Evolutionary conservation across 37 sponge, comb jelly and placozoan genomes (phyloP).

Genomic region (Geodia barretti): DNA sequence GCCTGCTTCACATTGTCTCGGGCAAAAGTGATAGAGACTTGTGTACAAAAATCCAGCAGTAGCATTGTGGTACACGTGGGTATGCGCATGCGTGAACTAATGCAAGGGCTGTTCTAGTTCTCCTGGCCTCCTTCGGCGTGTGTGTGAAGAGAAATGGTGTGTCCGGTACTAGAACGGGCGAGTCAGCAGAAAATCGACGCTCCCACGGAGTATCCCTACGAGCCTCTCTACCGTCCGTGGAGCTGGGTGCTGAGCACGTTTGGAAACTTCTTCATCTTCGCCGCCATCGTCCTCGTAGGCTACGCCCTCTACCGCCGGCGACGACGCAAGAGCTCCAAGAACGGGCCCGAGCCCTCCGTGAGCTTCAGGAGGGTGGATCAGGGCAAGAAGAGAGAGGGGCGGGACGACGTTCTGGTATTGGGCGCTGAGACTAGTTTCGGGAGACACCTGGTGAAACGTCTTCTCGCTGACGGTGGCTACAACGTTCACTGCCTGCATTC

Average conservation of each 20-base stretch:
- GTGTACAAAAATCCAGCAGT: neutral
- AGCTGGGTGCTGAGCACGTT: conserved; percentile 74
- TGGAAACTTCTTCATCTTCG: conserved; percentile 53
- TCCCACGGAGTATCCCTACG: conserved; percentile 50
- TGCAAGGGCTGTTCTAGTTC: neutral
- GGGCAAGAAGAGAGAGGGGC: neutral
- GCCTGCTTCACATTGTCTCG: conserved; percentile 21
- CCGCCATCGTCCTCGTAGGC: conserved; percentile 19
- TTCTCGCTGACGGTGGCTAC: conserved; percentile 58
- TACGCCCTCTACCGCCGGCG: conserved; percentile 30
- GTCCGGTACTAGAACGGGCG: conserved; percentile 52
- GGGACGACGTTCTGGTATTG: conserved; percentile 34
- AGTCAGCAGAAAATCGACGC: neutral
- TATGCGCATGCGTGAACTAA: neutral
- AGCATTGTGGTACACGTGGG: neutral
- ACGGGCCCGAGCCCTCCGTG: neutral
- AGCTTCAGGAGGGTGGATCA: conserved; percentile 23
- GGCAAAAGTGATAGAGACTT: neutral
- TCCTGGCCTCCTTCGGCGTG: neutral
- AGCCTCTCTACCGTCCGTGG: conserved; percentile 75
- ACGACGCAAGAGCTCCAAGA: neutral
- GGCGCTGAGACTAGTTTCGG: conserved; percentile 53
- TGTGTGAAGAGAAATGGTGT: conserved; percentile 44
- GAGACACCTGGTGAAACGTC: conserved; percentile 13
- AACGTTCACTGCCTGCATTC: conserved; percentile 50